Conservation (phyloP, 2,113 vertebrate species). For the Dicaeum eximium region DNA sequence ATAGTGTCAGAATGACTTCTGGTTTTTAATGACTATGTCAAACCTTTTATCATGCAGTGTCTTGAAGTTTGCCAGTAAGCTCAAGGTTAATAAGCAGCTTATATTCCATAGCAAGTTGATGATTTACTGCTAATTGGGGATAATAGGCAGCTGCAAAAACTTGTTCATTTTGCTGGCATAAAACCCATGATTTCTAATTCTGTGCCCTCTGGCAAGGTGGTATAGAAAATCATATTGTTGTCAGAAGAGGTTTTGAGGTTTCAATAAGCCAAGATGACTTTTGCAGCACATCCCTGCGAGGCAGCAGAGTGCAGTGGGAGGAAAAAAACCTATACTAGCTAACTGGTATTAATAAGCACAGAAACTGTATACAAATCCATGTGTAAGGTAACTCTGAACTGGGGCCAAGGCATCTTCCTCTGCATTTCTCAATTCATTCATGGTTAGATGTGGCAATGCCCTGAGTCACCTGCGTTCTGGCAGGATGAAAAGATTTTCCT, state of each 20-base stretch:
- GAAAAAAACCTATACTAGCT: neutral
- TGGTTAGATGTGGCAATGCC: neutral
- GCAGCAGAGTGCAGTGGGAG: neutral
- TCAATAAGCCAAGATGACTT: conserved; percentile 1
- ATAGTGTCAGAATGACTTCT: conserved; percentile 10
- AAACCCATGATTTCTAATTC: neutral
- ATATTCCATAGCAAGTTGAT: conserved; percentile 20
- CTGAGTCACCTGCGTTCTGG: neutral
- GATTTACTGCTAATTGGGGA: conserved; percentile 24
- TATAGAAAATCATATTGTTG: neutral
- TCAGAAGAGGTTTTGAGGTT: conserved; percentile 23
- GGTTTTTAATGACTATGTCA: neutral
- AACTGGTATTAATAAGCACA: neutral
- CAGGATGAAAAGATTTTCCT: neutral
- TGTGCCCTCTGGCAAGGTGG: conserved; percentile 20
- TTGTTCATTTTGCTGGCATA: conserved; percentile 8
- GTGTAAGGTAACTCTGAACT: neutral
- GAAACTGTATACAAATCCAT: neutral
- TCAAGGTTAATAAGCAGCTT: neutral
- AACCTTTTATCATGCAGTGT: neutral
- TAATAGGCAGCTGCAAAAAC: conserved; percentile 67
- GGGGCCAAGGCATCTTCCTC: neutral
- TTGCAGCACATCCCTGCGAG: neutral
- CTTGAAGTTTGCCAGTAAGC: neutral
- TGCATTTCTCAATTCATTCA: neutral